Conservation (phyloP, 2,797 vertebrate species). For the Austrolebias charrua region DNA sequence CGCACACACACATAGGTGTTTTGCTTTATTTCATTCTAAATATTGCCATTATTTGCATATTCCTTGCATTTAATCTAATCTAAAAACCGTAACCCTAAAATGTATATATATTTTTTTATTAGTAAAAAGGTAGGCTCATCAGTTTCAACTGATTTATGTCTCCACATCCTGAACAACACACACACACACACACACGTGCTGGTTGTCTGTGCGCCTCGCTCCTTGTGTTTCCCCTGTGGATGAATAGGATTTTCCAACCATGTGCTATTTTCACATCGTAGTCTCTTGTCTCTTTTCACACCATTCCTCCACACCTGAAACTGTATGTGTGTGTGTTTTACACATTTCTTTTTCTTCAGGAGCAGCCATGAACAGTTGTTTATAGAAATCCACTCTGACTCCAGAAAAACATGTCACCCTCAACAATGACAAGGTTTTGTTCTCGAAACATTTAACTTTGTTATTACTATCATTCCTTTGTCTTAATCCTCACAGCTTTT, state of each 20-base stretch:
- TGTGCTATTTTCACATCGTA: constrained; percentile 21
- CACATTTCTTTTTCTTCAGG: constrained; percentile 23
- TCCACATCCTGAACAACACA: neutral
- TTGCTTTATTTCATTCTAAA: neutral
- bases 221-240: constrained; percentile 39
- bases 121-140: neutral
- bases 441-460: constrained; percentile 46
- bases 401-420: constrained; percentile 21
- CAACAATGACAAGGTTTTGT: constrained; percentile 26
- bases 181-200: neutral
- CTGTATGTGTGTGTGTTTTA: constrained; percentile 1
- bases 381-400: constrained; percentile 53
- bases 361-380: constrained; percentile 36
- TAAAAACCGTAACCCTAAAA: neutral
- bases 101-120: neutral
- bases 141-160: neutral
- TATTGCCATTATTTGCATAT: neutral
- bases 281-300: constrained; percentile 37
- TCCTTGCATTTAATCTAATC: neutral
- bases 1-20: constrained; percentile 6
- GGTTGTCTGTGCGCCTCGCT: constrained; percentile 25
- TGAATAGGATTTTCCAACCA: constrained; percentile 43
- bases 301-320: constrained; percentile 29
- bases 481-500: constrained; percentile 43
- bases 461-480: constrained; percentile 16